Evolutionary conservation across 2,113 vertebrate genomes (phyloP).

Genomic region (Catharus minimus): DNA sequence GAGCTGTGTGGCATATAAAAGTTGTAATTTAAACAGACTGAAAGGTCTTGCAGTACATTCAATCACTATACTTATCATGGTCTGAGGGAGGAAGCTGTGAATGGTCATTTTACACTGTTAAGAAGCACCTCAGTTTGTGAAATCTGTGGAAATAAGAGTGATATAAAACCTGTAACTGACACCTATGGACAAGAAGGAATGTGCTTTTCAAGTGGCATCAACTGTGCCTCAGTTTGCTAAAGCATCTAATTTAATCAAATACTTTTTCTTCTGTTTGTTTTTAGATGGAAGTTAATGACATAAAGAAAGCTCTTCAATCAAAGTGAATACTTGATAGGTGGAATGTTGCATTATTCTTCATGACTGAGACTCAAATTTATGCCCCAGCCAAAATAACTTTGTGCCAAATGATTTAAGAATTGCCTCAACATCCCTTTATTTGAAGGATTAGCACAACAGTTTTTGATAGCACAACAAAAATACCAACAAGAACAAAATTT

Average conservation of each 20-base stretch:
- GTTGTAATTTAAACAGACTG: neutral
- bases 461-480: slow-evolving; percentile 81
- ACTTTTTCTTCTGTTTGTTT: neutral
- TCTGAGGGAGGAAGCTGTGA: neutral
- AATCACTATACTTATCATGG: neutral
- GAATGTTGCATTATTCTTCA: slow-evolving; percentile 74
- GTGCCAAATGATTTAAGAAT: slow-evolving; percentile 92
- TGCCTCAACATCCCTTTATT: slow-evolving; percentile 76
- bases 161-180: neutral
- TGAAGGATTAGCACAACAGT: slow-evolving; percentile 81
- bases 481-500: slow-evolving; percentile 68
- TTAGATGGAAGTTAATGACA: slow-evolving; percentile 96
- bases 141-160: neutral
- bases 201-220: neutral
- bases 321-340: slow-evolving; percentile 83
- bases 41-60: neutral
- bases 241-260: neutral
- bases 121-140: neutral
- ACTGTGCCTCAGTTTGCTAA: neutral
- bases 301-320: slow-evolving; percentile 94
- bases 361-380: slow-evolving; percentile 77
- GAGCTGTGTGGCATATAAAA: neutral
- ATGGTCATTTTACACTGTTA: neutral
- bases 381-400: slow-evolving; percentile 86
- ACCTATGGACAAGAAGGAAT: neutral